Evolutionary conservation across 2,888 invertebrate genomes (phyloP), one percentile per base, ranked within the genome.

Genomic region (Lasioglossum zephyrum): DNA sequence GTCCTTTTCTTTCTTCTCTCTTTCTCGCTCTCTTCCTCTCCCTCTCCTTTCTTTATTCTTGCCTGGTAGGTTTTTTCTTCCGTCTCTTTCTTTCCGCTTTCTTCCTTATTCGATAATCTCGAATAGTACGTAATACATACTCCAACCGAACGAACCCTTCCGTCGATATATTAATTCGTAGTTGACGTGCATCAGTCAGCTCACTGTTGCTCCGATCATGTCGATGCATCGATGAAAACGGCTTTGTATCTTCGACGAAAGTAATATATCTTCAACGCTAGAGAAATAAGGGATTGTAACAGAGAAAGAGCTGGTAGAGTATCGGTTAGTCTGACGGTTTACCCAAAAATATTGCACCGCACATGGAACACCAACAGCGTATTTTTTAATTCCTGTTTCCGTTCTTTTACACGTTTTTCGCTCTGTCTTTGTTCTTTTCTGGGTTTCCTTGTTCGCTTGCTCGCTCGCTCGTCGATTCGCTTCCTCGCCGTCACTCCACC

Each of bases 291-390:
- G 22, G 11, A 31, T 6, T 31, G 16, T 31, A 63, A 31, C 6
- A 5, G 63, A 63, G 31, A 60, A 41, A 47, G 16, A 16, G 16
- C 4, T 16, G 47, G 16, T 16, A 1, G 47, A 4, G 11, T 77
- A 47, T 78, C 69, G 41, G 80, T 47, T 82, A 44, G 78, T 80
- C 78, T 77, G 44, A 44, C 69, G 53, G 36, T 78, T 75, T 36
- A 47, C 69, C 13, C 13, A 44, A 72, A 81, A 82, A 84, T 79
- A 80, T 75, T 77, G 74, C 79, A 75, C 73, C 82, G 79, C 87
- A 85, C 86, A 89, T 85, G 88, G 79, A 87, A 86, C 83, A 82
- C 83, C 84, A 16, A 39, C 84, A 85, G 57, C 81, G 75, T 84
- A 85, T 73, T 76, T 82, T 85, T 84, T 72, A 74, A 82, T 82